These are phyloP conservation scores for Drosophila bocki DNA, from an alignment of 1,140 invertebrate genomes.

Conservation along the genomic window DNA sequence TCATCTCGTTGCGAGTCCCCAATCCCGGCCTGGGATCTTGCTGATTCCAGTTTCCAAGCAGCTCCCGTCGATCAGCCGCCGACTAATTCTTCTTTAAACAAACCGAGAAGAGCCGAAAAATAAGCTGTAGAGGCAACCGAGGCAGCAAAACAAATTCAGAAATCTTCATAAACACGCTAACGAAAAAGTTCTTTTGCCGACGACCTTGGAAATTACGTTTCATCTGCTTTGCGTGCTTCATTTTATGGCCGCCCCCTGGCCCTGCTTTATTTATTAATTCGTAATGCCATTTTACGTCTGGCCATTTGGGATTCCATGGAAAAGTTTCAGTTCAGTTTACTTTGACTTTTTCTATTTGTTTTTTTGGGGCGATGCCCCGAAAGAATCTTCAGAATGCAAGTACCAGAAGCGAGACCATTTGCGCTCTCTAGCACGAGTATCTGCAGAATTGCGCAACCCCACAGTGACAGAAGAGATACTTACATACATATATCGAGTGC, in stretches of 20 bases:
- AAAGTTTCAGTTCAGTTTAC: constrained; percentile 30
- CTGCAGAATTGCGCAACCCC: constrained; percentile 48
- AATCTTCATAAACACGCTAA: constrained; percentile 71
- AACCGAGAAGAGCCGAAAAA: constrained; percentile 44
- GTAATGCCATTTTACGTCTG: constrained; percentile 58
- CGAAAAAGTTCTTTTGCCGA: constrained; percentile 63
- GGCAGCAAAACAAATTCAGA: constrained; percentile 29
- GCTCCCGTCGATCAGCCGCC: constrained; percentile 52
- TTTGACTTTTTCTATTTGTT: not conserved
- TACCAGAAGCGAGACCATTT: constrained; percentile 29
- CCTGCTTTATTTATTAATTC: constrained; percentile 66
- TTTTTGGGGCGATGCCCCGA: constrained; percentile 8
- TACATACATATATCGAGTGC: constrained; percentile 19
- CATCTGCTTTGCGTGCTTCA: constrained; percentile 37
- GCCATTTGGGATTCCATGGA: constrained; percentile 47
- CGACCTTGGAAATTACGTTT: constrained; percentile 70
- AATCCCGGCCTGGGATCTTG: constrained; percentile 16
- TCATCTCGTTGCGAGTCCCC: constrained; percentile 13
- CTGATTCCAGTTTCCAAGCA: constrained; percentile 57
- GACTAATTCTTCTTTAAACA: constrained; percentile 79
- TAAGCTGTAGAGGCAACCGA: constrained; percentile 8
- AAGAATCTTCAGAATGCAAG: constrained; percentile 43
- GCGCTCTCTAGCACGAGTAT: constrained; percentile 17
- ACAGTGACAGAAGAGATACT: constrained; percentile 1
- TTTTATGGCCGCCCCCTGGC: constrained; percentile 24